Conservation (phyloP, 2,888 invertebrate genomes). For the Hylaea fasciaria region DNA sequence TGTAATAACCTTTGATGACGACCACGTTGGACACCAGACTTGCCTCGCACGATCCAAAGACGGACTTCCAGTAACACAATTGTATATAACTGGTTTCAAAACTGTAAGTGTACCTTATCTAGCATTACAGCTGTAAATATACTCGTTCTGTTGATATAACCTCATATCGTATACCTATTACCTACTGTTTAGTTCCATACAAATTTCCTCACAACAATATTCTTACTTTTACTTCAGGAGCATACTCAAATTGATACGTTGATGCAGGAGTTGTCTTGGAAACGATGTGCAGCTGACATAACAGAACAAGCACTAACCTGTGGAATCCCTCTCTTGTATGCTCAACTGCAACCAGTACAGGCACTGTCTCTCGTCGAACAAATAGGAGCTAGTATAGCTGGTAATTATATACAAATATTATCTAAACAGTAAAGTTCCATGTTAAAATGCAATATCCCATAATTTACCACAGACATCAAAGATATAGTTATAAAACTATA, state of each 20-base stretch:
- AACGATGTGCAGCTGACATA: constrained; percentile 18
- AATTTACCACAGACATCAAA: no score
- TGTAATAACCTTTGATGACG: constrained; percentile 30
- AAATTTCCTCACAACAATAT: no score
- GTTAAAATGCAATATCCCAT: no score
- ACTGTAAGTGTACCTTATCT: constrained; percentile 6
- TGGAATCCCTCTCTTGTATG: constrained; percentile 14
- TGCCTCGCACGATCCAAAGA: constrained; percentile 41
- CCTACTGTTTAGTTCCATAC: no score
- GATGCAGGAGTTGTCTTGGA: constrained; percentile 17
- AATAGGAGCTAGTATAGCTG: constrained; percentile 18
- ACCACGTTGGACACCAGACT: constrained; percentile 38
- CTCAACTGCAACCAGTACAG: constrained; percentile 14
- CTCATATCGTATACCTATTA: no score
- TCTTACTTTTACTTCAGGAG: constrained; percentile 21
- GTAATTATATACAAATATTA: no score
- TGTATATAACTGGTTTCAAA: constrained; percentile 32
- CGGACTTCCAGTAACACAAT: constrained; percentile 43
- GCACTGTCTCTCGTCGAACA: constrained; percentile 18
- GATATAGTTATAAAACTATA: no score
- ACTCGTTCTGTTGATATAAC: no score
- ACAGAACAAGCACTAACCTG: constrained; percentile 21
- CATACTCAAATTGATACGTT: constrained; percentile 36
- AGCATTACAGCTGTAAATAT: neutral
- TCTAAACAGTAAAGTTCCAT: no score